A percentile compares a stretch with the other conserved stretches of the same genome.
Evolutionary conservation across 2,113 vertebrate genomes (phyloP).

Genomic region (Apodemus speciosus): DNA sequence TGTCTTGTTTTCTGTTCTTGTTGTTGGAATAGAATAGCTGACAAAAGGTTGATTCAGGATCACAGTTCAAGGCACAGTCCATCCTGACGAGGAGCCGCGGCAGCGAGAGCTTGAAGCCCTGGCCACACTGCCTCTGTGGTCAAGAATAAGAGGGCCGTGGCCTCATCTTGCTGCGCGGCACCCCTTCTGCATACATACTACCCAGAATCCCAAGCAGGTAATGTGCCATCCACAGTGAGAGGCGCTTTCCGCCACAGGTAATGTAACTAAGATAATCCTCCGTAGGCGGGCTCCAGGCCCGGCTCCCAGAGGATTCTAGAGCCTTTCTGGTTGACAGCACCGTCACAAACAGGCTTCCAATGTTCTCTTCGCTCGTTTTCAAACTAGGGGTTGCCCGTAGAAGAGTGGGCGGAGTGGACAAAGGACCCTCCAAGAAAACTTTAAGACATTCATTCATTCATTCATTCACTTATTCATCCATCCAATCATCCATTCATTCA

Average conservation of each 20-base stretch:
- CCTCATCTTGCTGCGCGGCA: not conserved
- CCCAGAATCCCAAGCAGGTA: not conserved
- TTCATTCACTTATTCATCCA: not conserved
- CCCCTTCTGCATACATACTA: not conserved
- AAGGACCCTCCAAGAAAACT: not conserved
- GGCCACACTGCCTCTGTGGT: not conserved
- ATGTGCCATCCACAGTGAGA: not conserved
- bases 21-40: too few relatives aligned
- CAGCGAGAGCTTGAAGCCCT: not conserved
- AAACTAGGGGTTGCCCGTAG: not conserved
- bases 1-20: not conserved
- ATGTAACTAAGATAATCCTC: not conserved
- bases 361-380: not conserved
- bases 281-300: not conserved
- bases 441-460: not conserved
- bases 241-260: not conserved
- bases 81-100: not conserved
- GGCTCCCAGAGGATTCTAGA: not conserved
- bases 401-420: not conserved
- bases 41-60: not conserved
- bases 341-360: not conserved
- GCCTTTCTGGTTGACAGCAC: too few relatives aligned
- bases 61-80: not conserved
- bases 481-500: not conserved
- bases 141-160: not conserved